Conservation (phyloP, 2,888 invertebrate genomes). For the Synergus gifuensis region DNA sequence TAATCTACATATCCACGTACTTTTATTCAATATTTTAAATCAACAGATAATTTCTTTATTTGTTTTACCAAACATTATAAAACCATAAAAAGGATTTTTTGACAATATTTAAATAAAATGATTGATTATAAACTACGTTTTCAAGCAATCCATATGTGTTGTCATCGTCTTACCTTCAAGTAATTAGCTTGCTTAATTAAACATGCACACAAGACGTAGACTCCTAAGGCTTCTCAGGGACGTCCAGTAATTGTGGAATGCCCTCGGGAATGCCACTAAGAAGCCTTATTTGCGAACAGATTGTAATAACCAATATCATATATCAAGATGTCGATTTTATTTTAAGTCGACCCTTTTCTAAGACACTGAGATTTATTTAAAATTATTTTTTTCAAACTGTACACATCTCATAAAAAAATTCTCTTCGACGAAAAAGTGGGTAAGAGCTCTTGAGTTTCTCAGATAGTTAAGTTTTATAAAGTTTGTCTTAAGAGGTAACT, state of each 20-base stretch:
- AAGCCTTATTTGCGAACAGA: constrained; percentile 10
- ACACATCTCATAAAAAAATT: no score
- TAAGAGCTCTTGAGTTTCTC: no score
- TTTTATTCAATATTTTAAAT: neutral
- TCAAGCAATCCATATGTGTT: neutral
- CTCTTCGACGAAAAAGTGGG: no score
- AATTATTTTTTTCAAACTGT: no score
- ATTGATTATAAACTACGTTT: neutral
- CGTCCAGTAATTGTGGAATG: constrained; percentile 3
- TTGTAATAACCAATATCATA: constrained; percentile 14
- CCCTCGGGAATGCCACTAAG: constrained; percentile 4
- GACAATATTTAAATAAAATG: neutral
- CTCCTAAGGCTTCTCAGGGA: constrained; percentile 1
- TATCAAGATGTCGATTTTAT: neutral
- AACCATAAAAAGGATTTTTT: no score
- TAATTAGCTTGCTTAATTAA: constrained; percentile 10
- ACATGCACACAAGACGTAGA: neutral
- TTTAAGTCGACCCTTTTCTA: neutral
- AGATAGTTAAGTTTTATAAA: no score
- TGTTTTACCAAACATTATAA: no score
- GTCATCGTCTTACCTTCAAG: neutral
- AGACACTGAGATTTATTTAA: neutral
- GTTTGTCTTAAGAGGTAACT: neutral
- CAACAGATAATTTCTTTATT: no score
- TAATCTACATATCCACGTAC: neutral